Conservation (phyloP, 2,113 vertebrate species). For the Acrocephalus arundinaceus region DNA sequence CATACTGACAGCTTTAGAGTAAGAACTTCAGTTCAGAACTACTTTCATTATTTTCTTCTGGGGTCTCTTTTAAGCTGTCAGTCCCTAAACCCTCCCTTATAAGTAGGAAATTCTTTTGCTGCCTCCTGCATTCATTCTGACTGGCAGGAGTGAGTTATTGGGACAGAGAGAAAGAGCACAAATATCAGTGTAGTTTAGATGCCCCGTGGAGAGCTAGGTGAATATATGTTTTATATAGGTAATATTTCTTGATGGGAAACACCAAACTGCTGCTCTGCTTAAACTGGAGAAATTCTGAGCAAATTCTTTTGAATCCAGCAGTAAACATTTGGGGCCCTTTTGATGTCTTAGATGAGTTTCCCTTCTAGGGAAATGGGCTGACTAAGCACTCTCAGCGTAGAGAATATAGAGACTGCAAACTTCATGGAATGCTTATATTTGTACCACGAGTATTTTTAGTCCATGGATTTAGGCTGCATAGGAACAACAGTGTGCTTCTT, state of each 20-base stretch:
- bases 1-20: background rate
- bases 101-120: slow-evolving; percentile 25
- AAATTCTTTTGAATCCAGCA: background rate
- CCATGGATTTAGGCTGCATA: background rate
- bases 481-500: background rate
- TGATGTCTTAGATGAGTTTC: background rate
- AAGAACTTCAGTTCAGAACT: background rate
- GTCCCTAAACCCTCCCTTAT: background rate
- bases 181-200: background rate
- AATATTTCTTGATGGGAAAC: background rate
- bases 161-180: background rate
- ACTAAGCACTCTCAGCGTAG: background rate
- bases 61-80: background rate
- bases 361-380: background rate
- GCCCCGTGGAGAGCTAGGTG: background rate
- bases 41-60: background rate
- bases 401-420: background rate
- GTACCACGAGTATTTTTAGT: background rate
- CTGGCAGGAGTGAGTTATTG: background rate
- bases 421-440: background rate
- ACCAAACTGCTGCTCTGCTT: background rate
- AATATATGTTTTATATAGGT: background rate
- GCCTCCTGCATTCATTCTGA: background rate
- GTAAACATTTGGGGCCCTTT: background rate
- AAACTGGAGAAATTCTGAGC: background rate